These are phyloP conservation scores for Glyphotaelius pellucidus DNA, from an alignment of 2,888 invertebrate species.

Conservation along the genomic window DNA sequence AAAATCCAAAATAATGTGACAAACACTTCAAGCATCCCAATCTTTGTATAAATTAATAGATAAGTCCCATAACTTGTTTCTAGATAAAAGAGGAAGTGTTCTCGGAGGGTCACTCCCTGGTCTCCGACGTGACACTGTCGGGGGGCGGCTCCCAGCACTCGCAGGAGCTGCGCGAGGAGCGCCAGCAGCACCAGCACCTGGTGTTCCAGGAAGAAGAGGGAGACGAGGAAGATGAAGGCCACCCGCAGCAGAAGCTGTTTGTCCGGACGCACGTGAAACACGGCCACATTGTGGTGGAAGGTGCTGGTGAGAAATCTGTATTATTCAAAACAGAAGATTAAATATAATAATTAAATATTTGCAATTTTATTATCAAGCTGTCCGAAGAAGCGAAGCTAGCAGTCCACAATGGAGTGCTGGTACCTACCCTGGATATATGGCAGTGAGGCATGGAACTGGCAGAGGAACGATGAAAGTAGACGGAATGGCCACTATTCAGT, in stretches of 20 bases:
- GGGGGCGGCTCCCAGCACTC: not conserved
- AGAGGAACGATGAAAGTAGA: no score
- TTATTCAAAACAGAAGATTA: not conserved
- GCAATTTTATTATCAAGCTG: no score
- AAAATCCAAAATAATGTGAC: no score
- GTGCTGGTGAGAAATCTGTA: not conserved
- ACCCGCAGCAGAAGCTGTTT: not conserved
- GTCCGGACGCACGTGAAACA: slow-evolving; percentile 35
- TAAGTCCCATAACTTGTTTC: not conserved
- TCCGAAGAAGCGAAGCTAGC: no score
- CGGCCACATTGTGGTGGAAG: slow-evolving; percentile 32
- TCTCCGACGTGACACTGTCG: slow-evolving; percentile 6
- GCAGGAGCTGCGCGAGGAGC: not conserved
- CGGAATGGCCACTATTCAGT: no score
- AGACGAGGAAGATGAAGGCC: not conserved
- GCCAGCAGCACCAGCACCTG: not conserved
- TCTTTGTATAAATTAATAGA: not conserved
- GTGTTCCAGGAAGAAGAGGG: slow-evolving; percentile 9
- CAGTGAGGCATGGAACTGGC: no score
- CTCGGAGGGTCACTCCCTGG: slow-evolving; percentile 31
- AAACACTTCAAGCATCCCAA: no score
- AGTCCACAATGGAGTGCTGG: no score
- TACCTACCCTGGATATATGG: no score
- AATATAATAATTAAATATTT: no score
- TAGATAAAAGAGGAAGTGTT: slow-evolving; percentile 54